Conservation (phyloP, 2,797 vertebrate genomes). For the Halcyon leucocephala region DNA sequence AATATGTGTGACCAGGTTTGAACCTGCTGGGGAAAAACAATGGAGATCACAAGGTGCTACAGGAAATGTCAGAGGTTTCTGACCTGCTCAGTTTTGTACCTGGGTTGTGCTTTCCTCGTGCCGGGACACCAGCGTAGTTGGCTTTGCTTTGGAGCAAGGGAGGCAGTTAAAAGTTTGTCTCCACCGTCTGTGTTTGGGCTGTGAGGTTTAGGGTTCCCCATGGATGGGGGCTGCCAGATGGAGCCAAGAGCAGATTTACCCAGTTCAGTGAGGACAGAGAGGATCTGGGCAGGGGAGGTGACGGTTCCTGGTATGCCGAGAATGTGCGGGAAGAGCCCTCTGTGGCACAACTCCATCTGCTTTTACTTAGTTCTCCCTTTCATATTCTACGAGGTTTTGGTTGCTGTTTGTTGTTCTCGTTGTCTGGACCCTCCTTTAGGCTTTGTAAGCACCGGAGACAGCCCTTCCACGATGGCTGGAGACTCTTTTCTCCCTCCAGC, state of each 20-base stretch:
- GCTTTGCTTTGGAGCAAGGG: neutral
- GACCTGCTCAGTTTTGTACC: neutral
- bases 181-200: neutral
- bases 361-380: slow-evolving; percentile 65
- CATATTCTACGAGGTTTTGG: neutral
- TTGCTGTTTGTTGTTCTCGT: slow-evolving; percentile 8
- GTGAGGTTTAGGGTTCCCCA: neutral
- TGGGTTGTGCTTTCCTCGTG: neutral
- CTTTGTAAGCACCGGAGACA: neutral
- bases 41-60: neutral
- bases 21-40: neutral
- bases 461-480: neutral
- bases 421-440: slow-evolving; percentile 21
- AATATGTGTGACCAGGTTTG: neutral
- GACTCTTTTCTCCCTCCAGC: neutral
- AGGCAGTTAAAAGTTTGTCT: neutral
- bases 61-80: neutral
- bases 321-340: slow-evolving; percentile 37
- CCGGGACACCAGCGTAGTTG: neutral
- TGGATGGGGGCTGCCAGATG: neutral
- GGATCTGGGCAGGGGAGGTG: slow-evolving; percentile 31
- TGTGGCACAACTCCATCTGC: slow-evolving; percentile 56
- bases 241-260: neutral
- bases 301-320: neutral
- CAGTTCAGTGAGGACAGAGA: slow-evolving; percentile 43